Evolutionary conservation across 2,797 vertebrate species (phyloP), one percentile per base, ranked within the genome.

Genomic region (Jordanella pulchra): DNA sequence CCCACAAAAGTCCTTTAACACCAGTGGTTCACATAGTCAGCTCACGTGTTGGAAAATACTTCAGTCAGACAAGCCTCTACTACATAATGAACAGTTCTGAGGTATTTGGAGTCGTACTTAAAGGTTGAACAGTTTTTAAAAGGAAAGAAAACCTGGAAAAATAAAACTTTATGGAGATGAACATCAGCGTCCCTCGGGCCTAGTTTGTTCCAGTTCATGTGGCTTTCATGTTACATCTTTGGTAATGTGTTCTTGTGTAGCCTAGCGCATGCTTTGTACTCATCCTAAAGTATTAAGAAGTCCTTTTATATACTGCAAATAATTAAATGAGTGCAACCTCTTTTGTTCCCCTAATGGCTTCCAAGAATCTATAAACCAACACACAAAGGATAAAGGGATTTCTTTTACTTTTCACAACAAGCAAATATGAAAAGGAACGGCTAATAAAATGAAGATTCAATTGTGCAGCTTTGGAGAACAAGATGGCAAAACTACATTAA

Each of bases 71-170:
- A 55, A 44, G 65, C 47, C 67, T 74, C 28, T 65, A 70, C 23
- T 60, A 39, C 35, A 39, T 63, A 21, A 28, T 7, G 3, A 65
- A 71, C 47, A 56, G 23, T 13, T 85, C 53, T 80, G 88, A 90
- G 87, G 87, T 91, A 91, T 87, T 81, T 75, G 60, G 58, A 82
- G 73, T 84, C 72, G 1, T 47, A 68, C 64, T 72, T 44, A 65
- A 72, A 71, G 14, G 68, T 74, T 14, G 45, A 42, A 77, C 45
- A 39, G 9, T 39, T 70, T 54, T 61, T 5, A 3, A 23, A 77
- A 50, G 14, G 45, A 78, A 61, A 9, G 54, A 55, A 39, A 17
- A 55, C 17, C 65, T 68, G 1, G 65, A 73, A 63, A 71, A 64
- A 10, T 12, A 65, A n/a, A 60, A 65, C 25, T 1, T 51, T 23